Conservation (phyloP, 2,797 vertebrate species). For the Esox masquinongy region DNA sequence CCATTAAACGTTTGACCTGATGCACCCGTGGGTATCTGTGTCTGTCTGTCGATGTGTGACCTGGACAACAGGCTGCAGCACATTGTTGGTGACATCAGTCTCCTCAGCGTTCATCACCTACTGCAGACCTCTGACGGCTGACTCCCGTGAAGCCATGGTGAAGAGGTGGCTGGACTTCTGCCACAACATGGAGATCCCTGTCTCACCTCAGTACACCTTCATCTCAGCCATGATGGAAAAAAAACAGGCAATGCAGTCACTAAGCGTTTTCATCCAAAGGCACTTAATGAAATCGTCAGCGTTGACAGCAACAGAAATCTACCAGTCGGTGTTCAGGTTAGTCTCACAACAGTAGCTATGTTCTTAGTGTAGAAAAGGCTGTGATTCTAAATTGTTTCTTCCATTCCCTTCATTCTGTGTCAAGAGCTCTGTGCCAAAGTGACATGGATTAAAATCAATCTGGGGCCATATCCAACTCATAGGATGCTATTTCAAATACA, state of each 20-base stretch:
- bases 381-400: no score
- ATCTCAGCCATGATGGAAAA: conserved; percentile 46
- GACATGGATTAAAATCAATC: no score
- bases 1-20: not conserved
- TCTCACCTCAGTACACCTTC: conserved; percentile 44
- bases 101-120: conserved; percentile 46
- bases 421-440: no score
- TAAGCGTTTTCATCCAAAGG: not conserved
- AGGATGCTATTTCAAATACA: no score
- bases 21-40: no score
- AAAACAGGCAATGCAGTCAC: conserved; percentile 33
- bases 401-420: no score
- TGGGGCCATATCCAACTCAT: no score
- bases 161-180: conserved; percentile 39
- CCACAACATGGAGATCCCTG: conserved; percentile 25
- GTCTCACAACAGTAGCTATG: no score
- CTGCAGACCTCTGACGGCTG: conserved; percentile 49
- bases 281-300: no score
- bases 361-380: no score
- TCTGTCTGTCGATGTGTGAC: conserved; percentile 30
- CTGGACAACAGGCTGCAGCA: conserved; percentile 38
- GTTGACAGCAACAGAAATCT: no score
- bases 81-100: conserved; percentile 41
- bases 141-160: conserved; percentile 40
- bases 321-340: no score